These are phyloP conservation scores for Pseudorhombus dupliciocellatus DNA, from an alignment of 2,113 vertebrate genomes.

Conservation along the genomic window DNA sequence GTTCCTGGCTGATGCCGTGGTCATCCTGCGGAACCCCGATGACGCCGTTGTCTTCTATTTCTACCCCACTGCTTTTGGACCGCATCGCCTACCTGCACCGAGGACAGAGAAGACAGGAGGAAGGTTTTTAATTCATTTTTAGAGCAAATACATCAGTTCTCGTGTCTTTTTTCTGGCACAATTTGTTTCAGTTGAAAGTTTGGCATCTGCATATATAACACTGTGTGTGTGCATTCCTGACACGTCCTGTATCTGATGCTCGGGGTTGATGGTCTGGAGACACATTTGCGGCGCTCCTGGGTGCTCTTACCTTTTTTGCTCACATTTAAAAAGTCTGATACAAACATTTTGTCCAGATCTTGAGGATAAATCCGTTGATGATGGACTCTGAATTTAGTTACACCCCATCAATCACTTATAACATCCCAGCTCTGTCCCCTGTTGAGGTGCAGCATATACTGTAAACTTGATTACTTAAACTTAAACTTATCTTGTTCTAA, in stretches of 20 bases:
- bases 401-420: slow-evolving; percentile 9
- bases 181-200: not conserved
- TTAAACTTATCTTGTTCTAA: no score
- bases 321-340: slow-evolving; percentile 11
- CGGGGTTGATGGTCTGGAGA: slow-evolving; percentile 32
- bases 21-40: slow-evolving; percentile 83
- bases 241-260: slow-evolving; percentile 7
- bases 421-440: not conserved
- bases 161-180: not conserved
- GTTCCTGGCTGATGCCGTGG: slow-evolving; percentile 80
- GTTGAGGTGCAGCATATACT: not conserved
- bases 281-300: slow-evolving; percentile 54
- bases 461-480: slow-evolving; percentile 17
- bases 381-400: slow-evolving; percentile 29
- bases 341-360: slow-evolving; percentile 31
- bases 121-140: not conserved
- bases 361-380: slow-evolving; percentile 35
- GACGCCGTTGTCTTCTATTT: slow-evolving; percentile 83
- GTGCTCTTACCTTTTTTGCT: slow-evolving; percentile 35
- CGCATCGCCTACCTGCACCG: slow-evolving; percentile 89
- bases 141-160: not conserved
- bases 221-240: slow-evolving; percentile 24
- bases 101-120: slow-evolving; percentile 34
- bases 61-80: slow-evolving; percentile 89
- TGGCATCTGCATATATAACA: not conserved